Percentiles rank a stretch among this genome's conserved stretches.
Conservation (phyloP, 2,797 vertebrate species). For the Smutsia temminckii region DNA sequence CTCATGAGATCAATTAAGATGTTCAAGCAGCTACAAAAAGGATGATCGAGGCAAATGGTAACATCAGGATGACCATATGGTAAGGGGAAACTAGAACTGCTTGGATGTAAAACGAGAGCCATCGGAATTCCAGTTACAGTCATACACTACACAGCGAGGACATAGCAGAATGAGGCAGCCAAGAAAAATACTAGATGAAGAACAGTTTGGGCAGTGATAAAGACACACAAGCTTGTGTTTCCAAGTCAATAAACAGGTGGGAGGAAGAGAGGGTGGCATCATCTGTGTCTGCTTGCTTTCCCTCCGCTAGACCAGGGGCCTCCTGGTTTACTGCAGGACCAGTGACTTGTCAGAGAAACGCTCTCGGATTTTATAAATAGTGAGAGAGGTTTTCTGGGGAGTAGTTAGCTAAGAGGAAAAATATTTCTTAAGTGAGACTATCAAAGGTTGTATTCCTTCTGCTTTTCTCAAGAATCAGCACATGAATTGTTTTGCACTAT, state of each 20-base stretch:
- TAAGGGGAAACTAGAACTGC: constrained; percentile 82
- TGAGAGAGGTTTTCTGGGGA: background rate
- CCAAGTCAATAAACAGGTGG: constrained; percentile 44
- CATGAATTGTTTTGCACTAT: constrained; percentile 65
- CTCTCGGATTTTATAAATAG: background rate
- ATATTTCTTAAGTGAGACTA: constrained; percentile 28
- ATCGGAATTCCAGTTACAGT: constrained; percentile 71
- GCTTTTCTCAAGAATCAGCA: constrained; percentile 43
- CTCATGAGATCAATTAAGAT: constrained; percentile 90
- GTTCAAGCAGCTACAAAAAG: constrained; percentile 87
- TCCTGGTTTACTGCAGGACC: background rate
- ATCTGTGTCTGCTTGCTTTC: background rate
- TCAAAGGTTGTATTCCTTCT: constrained; percentile 7
- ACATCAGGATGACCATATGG: constrained; percentile 90
- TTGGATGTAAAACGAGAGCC: constrained; percentile 84
- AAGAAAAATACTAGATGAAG: constrained; percentile 75
- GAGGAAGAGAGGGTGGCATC: background rate
- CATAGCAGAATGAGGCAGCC: constrained; percentile 51
- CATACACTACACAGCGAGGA: background rate
- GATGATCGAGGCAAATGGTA: constrained; percentile 89
- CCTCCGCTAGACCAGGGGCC: background rate
- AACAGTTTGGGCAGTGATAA: constrained; percentile 51
- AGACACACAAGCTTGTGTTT: constrained; percentile 48
- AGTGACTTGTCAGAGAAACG: constrained; percentile 32
- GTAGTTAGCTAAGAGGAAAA: background rate